Percentiles rank a stretch among this genome's conserved stretches.
Evolutionary conservation across 2,797 vertebrate species (phyloP).

Genomic region (Enteromius argenteus): DNA sequence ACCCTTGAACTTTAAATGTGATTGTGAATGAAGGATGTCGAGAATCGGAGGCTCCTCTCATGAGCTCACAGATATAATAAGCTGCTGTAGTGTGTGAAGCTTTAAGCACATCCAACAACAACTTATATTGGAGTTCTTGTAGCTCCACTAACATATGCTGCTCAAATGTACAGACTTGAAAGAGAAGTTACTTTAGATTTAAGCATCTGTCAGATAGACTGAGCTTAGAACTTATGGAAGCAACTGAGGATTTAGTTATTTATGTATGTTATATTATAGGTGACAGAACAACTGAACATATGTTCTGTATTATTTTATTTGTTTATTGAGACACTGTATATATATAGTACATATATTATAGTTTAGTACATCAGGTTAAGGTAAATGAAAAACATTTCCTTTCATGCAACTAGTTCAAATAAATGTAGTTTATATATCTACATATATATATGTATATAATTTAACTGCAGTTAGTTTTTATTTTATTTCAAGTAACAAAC

Average conservation of each 20-base stretch:
- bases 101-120: neutral
- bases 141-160: neutral
- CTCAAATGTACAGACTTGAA: neutral
- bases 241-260: neutral
- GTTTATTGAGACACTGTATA: no score
- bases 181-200: neutral
- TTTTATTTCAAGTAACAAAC: neutral
- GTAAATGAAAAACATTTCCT: neutral
- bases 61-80: constrained; percentile 30
- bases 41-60: neutral
- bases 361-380: neutral
- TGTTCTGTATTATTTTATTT: neutral
- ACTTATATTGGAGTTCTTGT: neutral
- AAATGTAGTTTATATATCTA: neutral
- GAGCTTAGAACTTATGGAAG: neutral
- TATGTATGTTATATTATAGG: neutral
- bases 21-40: neutral
- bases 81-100: neutral
- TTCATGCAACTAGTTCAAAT: neutral
- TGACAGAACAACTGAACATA: neutral
- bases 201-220: neutral
- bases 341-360: neutral
- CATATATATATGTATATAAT: no score
- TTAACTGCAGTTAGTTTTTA: neutral
- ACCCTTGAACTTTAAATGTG: constrained; percentile 25